A percentile compares a stretch with the other conserved stretches of the same genome.
Conservation (phyloP, 2,888 invertebrate genomes). For the Tipula lateralis region DNA sequence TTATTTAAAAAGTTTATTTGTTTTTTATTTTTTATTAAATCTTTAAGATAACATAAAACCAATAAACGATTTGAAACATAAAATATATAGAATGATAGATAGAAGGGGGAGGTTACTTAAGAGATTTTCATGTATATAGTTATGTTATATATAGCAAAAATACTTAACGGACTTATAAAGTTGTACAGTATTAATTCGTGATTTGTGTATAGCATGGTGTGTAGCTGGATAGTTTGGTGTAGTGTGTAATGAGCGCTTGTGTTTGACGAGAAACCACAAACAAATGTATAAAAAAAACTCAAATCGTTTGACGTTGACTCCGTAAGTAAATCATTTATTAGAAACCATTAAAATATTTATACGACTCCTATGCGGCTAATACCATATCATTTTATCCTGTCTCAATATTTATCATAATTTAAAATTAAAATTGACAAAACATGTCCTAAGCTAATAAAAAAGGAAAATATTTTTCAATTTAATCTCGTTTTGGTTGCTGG, state of each 20-base stretch:
- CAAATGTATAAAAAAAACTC: background rate
- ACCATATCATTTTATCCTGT: background rate
- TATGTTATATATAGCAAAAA: background rate
- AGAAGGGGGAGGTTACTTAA: background rate
- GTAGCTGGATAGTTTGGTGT: background rate
- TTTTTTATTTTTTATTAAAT: background rate
- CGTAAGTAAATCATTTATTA: background rate
- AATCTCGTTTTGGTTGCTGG: background rate
- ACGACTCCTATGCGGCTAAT: background rate
- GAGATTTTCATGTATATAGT: background rate
- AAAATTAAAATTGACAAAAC: background rate
- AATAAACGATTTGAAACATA: background rate
- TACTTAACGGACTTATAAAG: background rate
- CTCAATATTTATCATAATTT: background rate
- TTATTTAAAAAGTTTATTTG: background rate
- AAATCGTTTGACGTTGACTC: background rate
- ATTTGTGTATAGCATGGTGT: background rate
- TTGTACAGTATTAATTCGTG: background rate
- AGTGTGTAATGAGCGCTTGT: background rate
- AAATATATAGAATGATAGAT: background rate
- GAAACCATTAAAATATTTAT: background rate
- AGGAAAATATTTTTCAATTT: background rate
- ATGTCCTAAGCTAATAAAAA: background rate
- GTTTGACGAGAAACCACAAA: background rate
- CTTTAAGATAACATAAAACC: background rate